Percentiles rank a stretch among this genome's conserved stretches.
Evolutionary conservation across 2,888 invertebrate species (phyloP).

Genomic region (Drosophila pseudotalamancana): DNA sequence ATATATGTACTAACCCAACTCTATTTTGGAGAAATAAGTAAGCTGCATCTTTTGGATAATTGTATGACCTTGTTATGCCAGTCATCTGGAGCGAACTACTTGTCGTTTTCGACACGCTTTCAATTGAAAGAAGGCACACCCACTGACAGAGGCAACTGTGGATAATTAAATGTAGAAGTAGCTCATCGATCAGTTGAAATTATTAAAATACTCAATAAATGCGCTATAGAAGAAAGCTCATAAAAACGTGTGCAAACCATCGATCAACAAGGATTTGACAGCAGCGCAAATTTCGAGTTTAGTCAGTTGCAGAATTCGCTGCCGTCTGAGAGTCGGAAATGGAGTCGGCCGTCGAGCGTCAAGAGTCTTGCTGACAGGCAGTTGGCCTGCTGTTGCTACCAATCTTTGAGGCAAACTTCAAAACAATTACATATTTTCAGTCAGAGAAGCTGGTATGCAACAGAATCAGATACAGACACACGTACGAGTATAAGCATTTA

Average conservation of each 20-base stretch:
- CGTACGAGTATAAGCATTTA: constrained; percentile 2
- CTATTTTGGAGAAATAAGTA: too few species aligned
- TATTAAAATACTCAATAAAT: constrained; percentile 80
- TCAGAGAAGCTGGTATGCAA: constrained; percentile 45
- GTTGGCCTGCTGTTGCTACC: constrained; percentile 71
- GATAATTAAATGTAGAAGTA: constrained; percentile 33
- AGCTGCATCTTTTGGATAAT: not conserved
- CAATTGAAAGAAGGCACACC: constrained; percentile 18
- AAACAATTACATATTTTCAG: constrained; percentile 77
- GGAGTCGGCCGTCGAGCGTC: constrained; percentile 3
- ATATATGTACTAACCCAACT: too few species aligned
- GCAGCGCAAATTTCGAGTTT: constrained; percentile 46
- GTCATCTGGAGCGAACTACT: constrained; percentile 10
- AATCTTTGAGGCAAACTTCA: constrained; percentile 75
- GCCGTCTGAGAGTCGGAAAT: constrained; percentile 13
- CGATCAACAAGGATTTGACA: constrained; percentile 79
- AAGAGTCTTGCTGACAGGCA: constrained; percentile 53
- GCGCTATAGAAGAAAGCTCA: constrained; percentile 68
- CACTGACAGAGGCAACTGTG: constrained; percentile 6
- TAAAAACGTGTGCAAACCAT: constrained; percentile 80
- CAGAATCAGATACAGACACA: constrained; percentile 36
- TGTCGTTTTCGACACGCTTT: constrained; percentile 46
- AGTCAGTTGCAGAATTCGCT: constrained; percentile 25
- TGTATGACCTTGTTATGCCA: constrained; percentile 32
- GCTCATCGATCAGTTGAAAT: constrained; percentile 77